These are phyloP conservation scores for Cremastinae sp. DNA, from an alignment of 2,888 invertebrate species.

Conservation along the genomic window DNA sequence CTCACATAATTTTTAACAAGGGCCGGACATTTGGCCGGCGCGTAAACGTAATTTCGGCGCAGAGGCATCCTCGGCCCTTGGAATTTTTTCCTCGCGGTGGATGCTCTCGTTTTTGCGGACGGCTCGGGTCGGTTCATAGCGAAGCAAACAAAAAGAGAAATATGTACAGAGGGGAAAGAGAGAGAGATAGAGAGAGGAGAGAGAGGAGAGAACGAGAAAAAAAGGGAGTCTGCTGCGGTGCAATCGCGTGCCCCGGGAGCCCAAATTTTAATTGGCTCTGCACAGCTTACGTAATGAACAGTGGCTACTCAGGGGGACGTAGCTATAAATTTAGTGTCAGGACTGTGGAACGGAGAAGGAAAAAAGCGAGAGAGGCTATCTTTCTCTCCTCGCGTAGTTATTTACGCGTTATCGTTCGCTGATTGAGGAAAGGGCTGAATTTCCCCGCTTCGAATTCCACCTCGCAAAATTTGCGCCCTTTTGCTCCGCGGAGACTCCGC, in stretches of 20 bases:
- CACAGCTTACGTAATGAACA: slow-evolving; percentile 65
- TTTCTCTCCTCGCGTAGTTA: slow-evolving; percentile 15
- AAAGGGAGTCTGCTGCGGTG: slow-evolving; percentile 34
- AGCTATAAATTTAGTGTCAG: slow-evolving; percentile 62
- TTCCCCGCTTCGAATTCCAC: too few species aligned
- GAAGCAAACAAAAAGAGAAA: slow-evolving; percentile 31
- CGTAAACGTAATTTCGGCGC: slow-evolving; percentile 28
- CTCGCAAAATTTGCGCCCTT: slow-evolving; percentile 7
- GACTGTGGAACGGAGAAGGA: slow-evolving; percentile 28
- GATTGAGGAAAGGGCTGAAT: slow-evolving; percentile 12
- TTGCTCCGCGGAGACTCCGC: slow-evolving; percentile 11
- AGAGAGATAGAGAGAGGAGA: slow-evolving; percentile 21
- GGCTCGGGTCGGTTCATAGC: slow-evolving; percentile 27
- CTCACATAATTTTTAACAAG: too few species aligned
- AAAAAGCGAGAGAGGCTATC: slow-evolving; percentile 29
- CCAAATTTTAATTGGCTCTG: slow-evolving; percentile 67
- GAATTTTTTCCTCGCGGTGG: slow-evolving; percentile 52
- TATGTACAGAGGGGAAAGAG: slow-evolving; percentile 9
- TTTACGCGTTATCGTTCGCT: slow-evolving; percentile 13
- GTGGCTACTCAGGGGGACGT: slow-evolving; percentile 57
- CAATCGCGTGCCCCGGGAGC: slow-evolving; percentile 66
- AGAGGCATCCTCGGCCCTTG: slow-evolving; percentile 26
- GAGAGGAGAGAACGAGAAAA: not conserved
- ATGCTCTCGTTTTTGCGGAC: slow-evolving; percentile 53
- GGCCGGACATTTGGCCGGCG: not conserved